Percentiles rank a stretch among this genome's conserved stretches.
Conservation (phyloP, 35 echinoderm and acorn worm species). For the Hemicentrotus pulcherrimus region DNA sequence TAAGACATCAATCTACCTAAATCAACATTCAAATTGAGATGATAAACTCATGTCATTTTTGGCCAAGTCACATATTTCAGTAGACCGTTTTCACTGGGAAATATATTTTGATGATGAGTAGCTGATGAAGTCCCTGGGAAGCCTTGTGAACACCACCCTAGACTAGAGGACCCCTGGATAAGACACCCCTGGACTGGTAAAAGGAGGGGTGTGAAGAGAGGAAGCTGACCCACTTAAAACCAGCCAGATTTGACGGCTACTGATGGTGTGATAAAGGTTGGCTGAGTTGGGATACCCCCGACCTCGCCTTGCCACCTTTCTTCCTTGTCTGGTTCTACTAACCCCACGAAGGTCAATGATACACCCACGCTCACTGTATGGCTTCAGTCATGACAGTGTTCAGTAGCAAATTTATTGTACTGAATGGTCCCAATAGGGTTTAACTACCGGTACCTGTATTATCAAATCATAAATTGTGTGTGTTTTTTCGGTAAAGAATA, state of each 20-base stretch:
- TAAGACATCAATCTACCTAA: neutral
- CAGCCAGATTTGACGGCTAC: neutral
- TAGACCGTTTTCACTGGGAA: neutral
- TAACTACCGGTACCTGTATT: neutral
- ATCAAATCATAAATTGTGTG: neutral
- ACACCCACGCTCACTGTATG: neutral
- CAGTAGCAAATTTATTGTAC: neutral
- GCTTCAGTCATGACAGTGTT: neutral
- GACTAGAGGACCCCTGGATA: neutral
- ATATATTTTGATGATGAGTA: neutral
- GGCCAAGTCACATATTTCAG: neutral
- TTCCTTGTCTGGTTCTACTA: neutral
- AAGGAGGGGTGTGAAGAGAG: neutral
- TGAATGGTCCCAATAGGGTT: neutral
- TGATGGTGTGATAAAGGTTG: constrained; percentile 9
- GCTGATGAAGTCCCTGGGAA: neutral
- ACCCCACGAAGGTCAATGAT: neutral
- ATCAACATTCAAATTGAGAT: neutral
- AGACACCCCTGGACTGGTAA: neutral
- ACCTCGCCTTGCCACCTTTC: constrained; percentile 6
- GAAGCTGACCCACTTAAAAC: neutral
- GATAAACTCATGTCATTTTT: neutral
- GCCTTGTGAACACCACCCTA: neutral
- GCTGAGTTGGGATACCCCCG: neutral
- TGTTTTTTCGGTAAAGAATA: no score